These are phyloP conservation scores for Anthoptus insignis DNA, from an alignment of 2,888 invertebrate species.

Conservation along the genomic window DNA sequence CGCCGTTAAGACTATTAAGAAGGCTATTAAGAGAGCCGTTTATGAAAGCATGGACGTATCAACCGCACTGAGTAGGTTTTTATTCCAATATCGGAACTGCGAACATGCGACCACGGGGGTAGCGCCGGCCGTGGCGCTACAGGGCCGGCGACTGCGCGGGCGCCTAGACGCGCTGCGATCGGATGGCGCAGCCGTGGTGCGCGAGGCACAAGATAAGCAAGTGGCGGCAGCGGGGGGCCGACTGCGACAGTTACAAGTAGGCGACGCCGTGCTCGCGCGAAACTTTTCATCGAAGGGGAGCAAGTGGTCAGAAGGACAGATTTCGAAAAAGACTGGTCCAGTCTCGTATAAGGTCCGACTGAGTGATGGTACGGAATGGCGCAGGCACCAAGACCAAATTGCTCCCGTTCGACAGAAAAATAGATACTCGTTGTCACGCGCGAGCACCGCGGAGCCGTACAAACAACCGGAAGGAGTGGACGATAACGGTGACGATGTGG, in stretches of 20 bases:
- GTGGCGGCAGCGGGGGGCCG: not conserved
- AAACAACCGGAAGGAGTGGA: not conserved
- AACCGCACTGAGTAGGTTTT: not conserved
- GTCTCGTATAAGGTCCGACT: slow-evolving; percentile 5
- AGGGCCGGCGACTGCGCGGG: slow-evolving; percentile 39
- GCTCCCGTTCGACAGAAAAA: not conserved
- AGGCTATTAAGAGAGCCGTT: slow-evolving; percentile 22
- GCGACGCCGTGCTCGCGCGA: not conserved
- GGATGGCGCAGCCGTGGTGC: not conserved
- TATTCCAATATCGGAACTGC: not conserved
- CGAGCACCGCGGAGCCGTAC: not conserved
- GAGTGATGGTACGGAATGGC: not conserved
- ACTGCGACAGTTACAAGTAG: no score
- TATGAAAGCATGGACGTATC: no score
- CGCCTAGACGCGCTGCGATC: slow-evolving; percentile 33
- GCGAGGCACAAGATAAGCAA: slow-evolving; percentile 1
- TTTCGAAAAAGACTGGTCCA: not conserved
- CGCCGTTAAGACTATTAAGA: slow-evolving; percentile 41
- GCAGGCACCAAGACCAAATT: not conserved
- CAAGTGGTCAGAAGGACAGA: not conserved
- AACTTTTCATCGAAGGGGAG: no score
- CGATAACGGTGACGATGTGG: not conserved
- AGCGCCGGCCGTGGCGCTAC: slow-evolving; percentile 36
- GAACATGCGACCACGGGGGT: slow-evolving; percentile 39
- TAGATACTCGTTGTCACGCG: slow-evolving; percentile 46